These are phyloP conservation scores for Grallaria varia DNA, from an alignment of 2,113 vertebrate genomes.

Conservation along the genomic window DNA sequence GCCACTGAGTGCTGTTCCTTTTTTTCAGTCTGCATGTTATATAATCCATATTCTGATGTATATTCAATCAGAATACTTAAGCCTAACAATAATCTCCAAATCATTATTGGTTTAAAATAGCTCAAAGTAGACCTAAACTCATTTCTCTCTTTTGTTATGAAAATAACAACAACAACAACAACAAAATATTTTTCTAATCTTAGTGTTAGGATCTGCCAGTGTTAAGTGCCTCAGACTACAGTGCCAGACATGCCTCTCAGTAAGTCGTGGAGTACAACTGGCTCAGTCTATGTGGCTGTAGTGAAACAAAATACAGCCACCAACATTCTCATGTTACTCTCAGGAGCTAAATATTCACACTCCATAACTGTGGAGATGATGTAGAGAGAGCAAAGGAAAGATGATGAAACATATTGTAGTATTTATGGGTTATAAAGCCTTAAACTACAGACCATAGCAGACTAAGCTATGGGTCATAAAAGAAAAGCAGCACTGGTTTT, in stretches of 20 bases:
- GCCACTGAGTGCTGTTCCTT: background rate
- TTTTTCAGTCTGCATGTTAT: background rate
- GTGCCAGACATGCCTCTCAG: background rate
- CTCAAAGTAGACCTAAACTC: background rate
- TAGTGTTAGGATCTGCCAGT: background rate
- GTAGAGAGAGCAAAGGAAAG: background rate
- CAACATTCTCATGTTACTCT: background rate
- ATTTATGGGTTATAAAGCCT: background rate
- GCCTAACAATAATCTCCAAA: background rate
- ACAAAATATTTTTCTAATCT: background rate
- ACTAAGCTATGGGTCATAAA: background rate
- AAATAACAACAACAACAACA: background rate
- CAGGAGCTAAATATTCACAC: background rate
- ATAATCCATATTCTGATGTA: background rate
- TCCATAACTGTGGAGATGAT: background rate
- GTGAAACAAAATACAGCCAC: background rate
- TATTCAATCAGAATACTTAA: background rate
- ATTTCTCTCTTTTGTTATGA: background rate
- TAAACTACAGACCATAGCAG: background rate
- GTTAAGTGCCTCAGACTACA: background rate
- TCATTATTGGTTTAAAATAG: background rate
- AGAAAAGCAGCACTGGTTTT: background rate
- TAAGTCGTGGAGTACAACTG: background rate
- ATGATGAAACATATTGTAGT: background rate
- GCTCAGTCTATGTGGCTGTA: background rate